These are phyloP conservation scores for Onychomys leucogaster DNA, from an alignment of 2,797 vertebrate species.

Conservation along the genomic window DNA sequence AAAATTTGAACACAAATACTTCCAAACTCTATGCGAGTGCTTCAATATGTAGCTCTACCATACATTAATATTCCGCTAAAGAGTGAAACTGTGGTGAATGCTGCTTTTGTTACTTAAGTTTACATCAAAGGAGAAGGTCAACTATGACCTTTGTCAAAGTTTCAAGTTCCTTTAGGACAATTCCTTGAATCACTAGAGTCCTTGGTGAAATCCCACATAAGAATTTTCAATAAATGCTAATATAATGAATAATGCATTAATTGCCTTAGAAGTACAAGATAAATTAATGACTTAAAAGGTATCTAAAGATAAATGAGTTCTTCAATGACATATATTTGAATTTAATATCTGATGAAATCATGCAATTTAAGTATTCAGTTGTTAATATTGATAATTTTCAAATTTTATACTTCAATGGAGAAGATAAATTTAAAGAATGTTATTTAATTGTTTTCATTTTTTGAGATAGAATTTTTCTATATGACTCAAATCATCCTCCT, in stretches of 20 bases:
- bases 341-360: slow-evolving; percentile 16
- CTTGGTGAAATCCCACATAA: not conserved
- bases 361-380: not conserved
- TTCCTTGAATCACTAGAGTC: not conserved
- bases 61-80: not conserved
- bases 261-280: not conserved
- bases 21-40: not conserved
- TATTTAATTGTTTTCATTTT: not conserved
- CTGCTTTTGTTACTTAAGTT: not conserved
- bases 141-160: not conserved
- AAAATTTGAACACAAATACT: not conserved
- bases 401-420: slow-evolving; percentile 30
- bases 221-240: slow-evolving; percentile 19
- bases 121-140: slow-evolving; percentile 16
- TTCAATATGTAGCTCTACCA: not conserved
- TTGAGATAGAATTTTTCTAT: not conserved
- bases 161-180: not conserved
- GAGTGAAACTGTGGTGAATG: not conserved
- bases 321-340: slow-evolving; percentile 22
- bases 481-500: not conserved
- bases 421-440: slow-evolving; percentile 64
- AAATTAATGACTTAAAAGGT: slow-evolving; percentile 25
- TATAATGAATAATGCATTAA: not conserved
- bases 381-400: not conserved
- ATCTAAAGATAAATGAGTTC: not conserved